Conservation (phyloP, 2,113 vertebrate species). For the Prunella himalayana region DNA sequence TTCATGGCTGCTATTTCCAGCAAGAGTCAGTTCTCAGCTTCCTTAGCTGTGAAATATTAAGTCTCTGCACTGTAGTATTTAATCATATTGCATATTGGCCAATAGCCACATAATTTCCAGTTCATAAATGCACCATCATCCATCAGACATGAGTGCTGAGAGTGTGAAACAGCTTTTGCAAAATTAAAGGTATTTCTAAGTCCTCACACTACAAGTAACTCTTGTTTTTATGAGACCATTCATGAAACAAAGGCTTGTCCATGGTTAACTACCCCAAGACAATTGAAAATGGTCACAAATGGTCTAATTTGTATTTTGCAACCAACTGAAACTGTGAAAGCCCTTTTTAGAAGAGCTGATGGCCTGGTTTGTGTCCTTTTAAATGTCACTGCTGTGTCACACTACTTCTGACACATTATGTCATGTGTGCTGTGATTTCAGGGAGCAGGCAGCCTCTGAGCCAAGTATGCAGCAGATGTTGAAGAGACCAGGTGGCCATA, state of each 20-base stretch:
- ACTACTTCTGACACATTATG: background rate
- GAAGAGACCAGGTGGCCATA: slow-evolving; percentile 57
- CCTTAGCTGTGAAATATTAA: slow-evolving; percentile 51
- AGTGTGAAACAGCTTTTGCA: background rate
- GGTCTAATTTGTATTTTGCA: background rate
- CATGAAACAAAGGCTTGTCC: background rate
- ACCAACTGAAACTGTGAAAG: background rate
- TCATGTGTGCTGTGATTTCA: background rate
- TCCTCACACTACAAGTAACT: background rate
- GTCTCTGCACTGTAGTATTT: slow-evolving; percentile 21
- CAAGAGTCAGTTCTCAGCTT: background rate
- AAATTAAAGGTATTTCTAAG: background rate
- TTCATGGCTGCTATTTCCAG: background rate
- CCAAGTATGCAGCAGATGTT: slow-evolving; percentile 43
- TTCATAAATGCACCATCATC: slow-evolving; percentile 49
- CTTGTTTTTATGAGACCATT: background rate
- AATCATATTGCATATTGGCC: slow-evolving; percentile 36
- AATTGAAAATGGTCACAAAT: background rate
- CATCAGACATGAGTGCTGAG: slow-evolving; percentile 10
- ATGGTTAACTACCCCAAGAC: background rate
- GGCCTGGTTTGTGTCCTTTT: background rate
- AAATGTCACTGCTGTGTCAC: slow-evolving; percentile 11
- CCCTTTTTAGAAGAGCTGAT: background rate
- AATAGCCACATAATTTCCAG: slow-evolving; percentile 52
- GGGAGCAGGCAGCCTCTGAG: background rate